Base-by-base conservation (phyloP, 1,140 invertebrate species). In the Drosophila neocordata region DNA sequence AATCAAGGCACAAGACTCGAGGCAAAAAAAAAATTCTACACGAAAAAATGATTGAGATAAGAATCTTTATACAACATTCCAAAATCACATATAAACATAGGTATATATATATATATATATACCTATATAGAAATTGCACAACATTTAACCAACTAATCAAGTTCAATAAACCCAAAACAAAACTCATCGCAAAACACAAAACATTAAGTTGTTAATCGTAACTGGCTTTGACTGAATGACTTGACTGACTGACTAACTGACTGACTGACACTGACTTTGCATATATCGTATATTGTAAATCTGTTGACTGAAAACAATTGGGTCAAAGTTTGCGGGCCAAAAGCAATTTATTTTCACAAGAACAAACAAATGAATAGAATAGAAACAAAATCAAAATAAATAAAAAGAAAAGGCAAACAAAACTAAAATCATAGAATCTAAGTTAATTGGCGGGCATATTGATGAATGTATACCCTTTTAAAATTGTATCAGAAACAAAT, bases 281-380 rank as follows among this genome's bases (percentile, higher is more conserved):
- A 73, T 35, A 73, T 68, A 71, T 37, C 52, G 18, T 44, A 34
- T 31, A 20, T 38, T 15, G 55, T 67, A 12, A 37, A 27, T 37
- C 58, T 57, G 51, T 20, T 69, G 69, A 69, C 51, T 56, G 7
- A 41, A 62, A 63, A 65, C 63, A 76, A 76, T 65, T 76, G 65
- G 73, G 73, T 76, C 73, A 76, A 73, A 76, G 73, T 73, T 76
- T 76, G 73, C 73, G 44, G 22, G 48, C 41, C 64, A 64, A 48
- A 64, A 56, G 53, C 56, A 76, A 76, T 76, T 76, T 52, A 73
- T 64, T 63, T 59, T 27, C 41, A 48, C 41, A 48, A 48, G 15
- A 48, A 48, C 41, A 48, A 48, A 48, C 41, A 48, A 20, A 48
- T 48, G 41, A 66, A 66, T 27, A 51, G 13, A 63, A 20, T 31